These are phyloP conservation scores for Poecilia latipinna DNA, from an alignment of 2,113 vertebrate species.

Conservation along the genomic window DNA sequence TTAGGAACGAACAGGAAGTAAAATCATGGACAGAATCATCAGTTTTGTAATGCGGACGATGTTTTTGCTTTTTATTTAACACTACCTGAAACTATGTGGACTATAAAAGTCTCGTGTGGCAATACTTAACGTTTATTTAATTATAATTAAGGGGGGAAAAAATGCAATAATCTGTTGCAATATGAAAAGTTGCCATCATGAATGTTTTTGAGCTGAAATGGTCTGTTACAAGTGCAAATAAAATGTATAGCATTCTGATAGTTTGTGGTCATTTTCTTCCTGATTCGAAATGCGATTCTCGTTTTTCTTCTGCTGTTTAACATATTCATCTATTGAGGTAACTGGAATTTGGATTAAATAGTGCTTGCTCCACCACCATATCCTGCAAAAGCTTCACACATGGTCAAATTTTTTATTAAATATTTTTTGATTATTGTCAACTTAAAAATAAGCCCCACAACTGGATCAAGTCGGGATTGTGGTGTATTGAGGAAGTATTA, in stretches of 20 bases:
- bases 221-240: conserved; percentile 22
- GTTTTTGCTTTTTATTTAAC: conserved; percentile 17
- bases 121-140: conserved; percentile 1
- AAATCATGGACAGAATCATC: conserved; percentile 10
- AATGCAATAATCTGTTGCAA: conserved; percentile 14
- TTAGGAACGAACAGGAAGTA: neutral
- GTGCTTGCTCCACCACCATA: too few species aligned
- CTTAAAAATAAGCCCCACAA: too few species aligned
- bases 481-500: too few species aligned
- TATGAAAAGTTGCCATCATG: conserved; percentile 25
- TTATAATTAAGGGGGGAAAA: conserved; percentile 9
- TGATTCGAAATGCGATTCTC: neutral
- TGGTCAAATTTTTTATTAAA: too few species aligned
- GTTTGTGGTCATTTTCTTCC: neutral
- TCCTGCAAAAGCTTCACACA: too few species aligned
- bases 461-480: too few species aligned
- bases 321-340: neutral
- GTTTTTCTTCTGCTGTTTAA: neutral
- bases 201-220: conserved; percentile 25
- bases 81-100: conserved; percentile 5
- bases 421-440: too few species aligned
- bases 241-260: conserved; percentile 14
- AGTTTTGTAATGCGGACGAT: neutral
- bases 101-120: conserved; percentile 17
- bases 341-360: neutral